Evolutionary conservation across 1,140 invertebrate genomes (phyloP), one percentile per base, ranked within the genome.

Genomic region (Macrobrachium rosenbergii): DNA sequence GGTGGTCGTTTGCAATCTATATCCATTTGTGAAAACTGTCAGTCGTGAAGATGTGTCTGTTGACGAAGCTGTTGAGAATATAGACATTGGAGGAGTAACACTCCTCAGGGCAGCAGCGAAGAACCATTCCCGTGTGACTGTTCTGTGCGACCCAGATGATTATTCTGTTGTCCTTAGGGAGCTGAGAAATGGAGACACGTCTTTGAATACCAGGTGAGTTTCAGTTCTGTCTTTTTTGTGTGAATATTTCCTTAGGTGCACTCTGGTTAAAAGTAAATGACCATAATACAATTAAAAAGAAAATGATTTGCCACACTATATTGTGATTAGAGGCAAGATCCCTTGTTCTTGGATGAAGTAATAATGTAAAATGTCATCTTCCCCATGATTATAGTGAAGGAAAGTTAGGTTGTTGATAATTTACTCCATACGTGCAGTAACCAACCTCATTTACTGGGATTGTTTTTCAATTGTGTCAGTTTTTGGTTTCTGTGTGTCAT

Each of bases 1-100:
- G 89, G 92, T 97, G n/a, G 97, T 90, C 88, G 96, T 98, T 0
- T 99, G 98, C 92, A 99, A 99, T 93, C 93, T 99, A 23, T 99
- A 99, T 93, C 98, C 98, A 16, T 99, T 99, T 93, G 95, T 96
- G 2, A 94, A 97, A 89, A 99, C 97, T 0, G 94, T 99, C 5
- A 94, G 96, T 1, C 96, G 96, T 87, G 93, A 95, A 0, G 93
- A 95, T 90, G 97, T 98, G 0, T 96, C 95, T 0, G 93, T 98
- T 37, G 94, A 94, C 45, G 96, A 99, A 92, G 98, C 98, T 6
- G 95, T 99, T n/a, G 98, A 99, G 93, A 98, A 99, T 91, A 97
- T 99, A 90, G 98, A 99, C 92, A 99, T 99, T 90, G 93, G 93
- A 83, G 98, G 98, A 67, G 98, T 99, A 0, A 99, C 98, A 0